Conservation (phyloP, 2,797 vertebrate species). For the Catamblyrhynchus diadema region DNA sequence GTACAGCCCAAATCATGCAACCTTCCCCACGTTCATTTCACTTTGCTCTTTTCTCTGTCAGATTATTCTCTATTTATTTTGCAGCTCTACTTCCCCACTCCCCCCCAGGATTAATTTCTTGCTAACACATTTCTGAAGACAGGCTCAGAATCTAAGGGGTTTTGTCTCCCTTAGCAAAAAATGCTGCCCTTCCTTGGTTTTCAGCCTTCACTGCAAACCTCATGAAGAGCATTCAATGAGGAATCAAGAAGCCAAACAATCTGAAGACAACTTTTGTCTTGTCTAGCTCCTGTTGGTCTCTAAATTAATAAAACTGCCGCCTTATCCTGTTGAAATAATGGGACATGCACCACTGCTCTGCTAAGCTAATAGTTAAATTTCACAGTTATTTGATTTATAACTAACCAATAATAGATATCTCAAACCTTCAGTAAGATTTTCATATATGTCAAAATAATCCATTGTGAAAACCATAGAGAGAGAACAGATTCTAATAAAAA, state of each 20-base stretch:
- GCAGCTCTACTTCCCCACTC: background rate
- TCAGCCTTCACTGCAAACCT: background rate
- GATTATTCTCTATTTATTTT: background rate
- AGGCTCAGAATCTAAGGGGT: background rate
- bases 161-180: background rate
- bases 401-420: background rate
- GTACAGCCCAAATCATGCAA: background rate
- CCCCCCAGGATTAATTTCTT: fast-evolving
- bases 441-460: background rate
- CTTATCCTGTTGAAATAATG: background rate
- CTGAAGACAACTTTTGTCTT: background rate
- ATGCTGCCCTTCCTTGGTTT: background rate
- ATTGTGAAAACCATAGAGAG: background rate
- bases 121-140: background rate
- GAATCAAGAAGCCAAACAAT: background rate
- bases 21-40: fast-evolving
- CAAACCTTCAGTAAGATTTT: background rate
- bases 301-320: background rate
- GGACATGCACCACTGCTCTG: background rate
- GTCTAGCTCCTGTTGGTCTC: background rate
- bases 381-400: background rate
- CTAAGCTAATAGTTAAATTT: background rate
- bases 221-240: background rate
- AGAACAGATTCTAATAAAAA: background rate
- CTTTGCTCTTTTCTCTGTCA: background rate